Evolutionary conservation across 2,888 invertebrate genomes (phyloP).

Genomic region (Temnothorax unifasciatus): DNA sequence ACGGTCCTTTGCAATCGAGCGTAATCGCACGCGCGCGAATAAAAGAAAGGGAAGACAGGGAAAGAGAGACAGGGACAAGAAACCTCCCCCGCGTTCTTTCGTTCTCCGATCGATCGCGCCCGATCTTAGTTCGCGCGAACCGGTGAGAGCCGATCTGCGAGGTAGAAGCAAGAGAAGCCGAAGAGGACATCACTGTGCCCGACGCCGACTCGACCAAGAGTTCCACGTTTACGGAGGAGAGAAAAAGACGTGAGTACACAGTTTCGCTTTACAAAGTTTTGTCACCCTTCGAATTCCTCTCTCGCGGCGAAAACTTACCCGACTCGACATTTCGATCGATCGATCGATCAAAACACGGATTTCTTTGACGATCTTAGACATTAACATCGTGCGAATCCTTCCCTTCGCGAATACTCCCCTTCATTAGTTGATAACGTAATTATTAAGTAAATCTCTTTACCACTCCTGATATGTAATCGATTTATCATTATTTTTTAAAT

Average conservation of each 20-base stretch:
- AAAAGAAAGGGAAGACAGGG: conserved; percentile 50
- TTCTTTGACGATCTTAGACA: conserved; percentile 17
- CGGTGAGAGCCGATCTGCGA: conserved; percentile 63
- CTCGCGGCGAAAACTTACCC: conserved; percentile 8
- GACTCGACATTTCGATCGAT: neutral
- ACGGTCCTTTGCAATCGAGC: conserved; percentile 76
- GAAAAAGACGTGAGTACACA: conserved; percentile 73
- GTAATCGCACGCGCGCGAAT: conserved; percentile 82
- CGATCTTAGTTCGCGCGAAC: conserved; percentile 52
- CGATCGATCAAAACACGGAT: neutral
- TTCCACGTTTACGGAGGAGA: conserved; percentile 62
- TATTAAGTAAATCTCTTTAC: neutral
- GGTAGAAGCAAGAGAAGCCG: conserved; percentile 41
- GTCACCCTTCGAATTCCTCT: neutral
- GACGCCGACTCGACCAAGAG: conserved; percentile 49
- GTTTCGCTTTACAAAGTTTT: conserved; percentile 1
- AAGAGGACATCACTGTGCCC: conserved; percentile 22
- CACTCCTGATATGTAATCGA: neutral
- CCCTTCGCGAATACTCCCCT: neutral
- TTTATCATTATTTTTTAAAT: neutral
- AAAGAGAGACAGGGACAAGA: conserved; percentile 6
- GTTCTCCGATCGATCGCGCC: conserved; percentile 41
- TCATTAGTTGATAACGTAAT: neutral
- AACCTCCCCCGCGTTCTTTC: conserved; percentile 49
- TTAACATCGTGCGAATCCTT: neutral